Evolutionary conservation across 2,113 vertebrate species (phyloP).

Genomic region (Uria aalge): DNA sequence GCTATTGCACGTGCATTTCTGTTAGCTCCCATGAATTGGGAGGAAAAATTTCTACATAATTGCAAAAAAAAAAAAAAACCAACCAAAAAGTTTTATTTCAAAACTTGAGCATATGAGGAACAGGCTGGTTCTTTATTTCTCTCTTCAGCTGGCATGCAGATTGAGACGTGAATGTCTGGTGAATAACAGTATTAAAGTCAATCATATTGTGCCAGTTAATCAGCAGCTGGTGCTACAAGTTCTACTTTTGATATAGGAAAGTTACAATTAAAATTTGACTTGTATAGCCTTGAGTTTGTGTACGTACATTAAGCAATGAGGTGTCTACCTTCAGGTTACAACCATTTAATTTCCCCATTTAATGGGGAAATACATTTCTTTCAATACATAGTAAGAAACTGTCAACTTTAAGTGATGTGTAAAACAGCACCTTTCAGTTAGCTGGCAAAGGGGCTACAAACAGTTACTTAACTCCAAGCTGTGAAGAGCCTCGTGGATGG

Average conservation of each 20-base stretch:
- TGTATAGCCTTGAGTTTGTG: not conserved
- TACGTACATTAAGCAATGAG: not conserved
- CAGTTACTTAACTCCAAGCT: not conserved
- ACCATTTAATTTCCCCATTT: accelerated
- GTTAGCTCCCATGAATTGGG: accelerated
- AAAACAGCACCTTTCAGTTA: not conserved
- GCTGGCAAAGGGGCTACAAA: not conserved
- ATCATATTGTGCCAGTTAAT: not conserved
- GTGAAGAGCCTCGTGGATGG: not conserved
- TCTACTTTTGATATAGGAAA: not conserved
- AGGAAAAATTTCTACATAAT: not conserved
- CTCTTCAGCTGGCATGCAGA: not conserved
- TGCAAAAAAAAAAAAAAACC: not conserved
- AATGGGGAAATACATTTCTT: not conserved
- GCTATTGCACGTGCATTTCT: accelerated
- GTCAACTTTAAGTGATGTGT: not conserved
- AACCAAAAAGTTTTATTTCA: not conserved
- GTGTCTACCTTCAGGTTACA: not conserved
- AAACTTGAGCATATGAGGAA: not conserved
- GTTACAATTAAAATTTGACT: not conserved
- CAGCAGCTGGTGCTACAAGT: not conserved
- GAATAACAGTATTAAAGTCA: not conserved
- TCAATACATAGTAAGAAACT: not conserved
- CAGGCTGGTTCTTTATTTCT: not conserved
- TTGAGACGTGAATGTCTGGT: not conserved